Conservation (phyloP, 2,797 vertebrate genomes). For the Apogon hyalosoma region DNA sequence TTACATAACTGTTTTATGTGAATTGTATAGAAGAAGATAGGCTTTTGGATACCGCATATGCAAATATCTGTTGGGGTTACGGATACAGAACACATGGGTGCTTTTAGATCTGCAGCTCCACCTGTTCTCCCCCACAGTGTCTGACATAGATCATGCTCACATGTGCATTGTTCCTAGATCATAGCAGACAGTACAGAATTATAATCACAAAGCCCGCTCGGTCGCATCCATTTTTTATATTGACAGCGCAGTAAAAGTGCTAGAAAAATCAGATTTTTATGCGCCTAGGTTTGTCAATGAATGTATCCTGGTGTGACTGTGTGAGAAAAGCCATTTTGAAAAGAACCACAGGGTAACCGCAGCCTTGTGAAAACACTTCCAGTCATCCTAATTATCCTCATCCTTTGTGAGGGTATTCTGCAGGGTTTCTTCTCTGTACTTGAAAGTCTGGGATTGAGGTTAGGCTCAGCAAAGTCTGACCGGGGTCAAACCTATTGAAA, state of each 20-base stretch:
- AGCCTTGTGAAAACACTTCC: slow-evolving; percentile 44
- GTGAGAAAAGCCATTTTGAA: slow-evolving; percentile 34
- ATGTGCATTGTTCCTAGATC: slow-evolving; percentile 15
- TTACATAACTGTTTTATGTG: slow-evolving; percentile 13
- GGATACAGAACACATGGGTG: not conserved
- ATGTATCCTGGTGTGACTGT: slow-evolving; percentile 29
- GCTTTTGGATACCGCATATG: slow-evolving; percentile 6
- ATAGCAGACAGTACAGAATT: slow-evolving; percentile 12
- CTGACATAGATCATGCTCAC: slow-evolving; percentile 16
- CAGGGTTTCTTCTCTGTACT: slow-evolving; percentile 27
- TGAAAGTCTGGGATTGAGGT: slow-evolving; percentile 50
- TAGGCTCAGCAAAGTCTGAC: slow-evolving; percentile 52
- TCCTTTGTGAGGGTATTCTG: slow-evolving; percentile 36
- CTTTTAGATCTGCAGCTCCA: not conserved
- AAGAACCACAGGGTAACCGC: slow-evolving; percentile 22
- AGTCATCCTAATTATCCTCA: slow-evolving; percentile 48
- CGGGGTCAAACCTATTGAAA: slow-evolving; percentile 54
- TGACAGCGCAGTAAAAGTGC: slow-evolving; percentile 39
- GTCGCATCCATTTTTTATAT: slow-evolving; percentile 38
- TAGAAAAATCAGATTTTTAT: slow-evolving; percentile 49
- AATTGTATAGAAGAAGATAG: no score
- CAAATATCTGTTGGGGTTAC: not conserved
- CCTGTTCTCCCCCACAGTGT: not conserved
- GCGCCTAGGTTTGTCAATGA: slow-evolving; percentile 31
- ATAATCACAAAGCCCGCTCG: slow-evolving; percentile 23